Conservation (phyloP, 2,888 invertebrate species). For the Cyrtodaria siliqua region DNA sequence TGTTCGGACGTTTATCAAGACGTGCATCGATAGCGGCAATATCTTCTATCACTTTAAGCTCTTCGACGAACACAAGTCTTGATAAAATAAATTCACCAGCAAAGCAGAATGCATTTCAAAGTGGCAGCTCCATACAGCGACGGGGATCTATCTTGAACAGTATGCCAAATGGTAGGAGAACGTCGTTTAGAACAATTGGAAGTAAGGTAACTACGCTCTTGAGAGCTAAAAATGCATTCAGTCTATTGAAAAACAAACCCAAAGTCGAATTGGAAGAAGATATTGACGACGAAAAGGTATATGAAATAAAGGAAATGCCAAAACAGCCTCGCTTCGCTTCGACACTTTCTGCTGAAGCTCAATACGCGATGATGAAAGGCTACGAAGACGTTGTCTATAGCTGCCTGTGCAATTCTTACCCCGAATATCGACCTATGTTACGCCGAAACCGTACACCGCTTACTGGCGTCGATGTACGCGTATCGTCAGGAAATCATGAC, state of each 20-base stretch:
- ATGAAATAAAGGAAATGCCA: slow-evolving; percentile 74
- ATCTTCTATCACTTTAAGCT: not conserved
- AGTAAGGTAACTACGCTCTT: slow-evolving; percentile 60
- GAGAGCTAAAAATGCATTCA: slow-evolving; percentile 64
- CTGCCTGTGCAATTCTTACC: slow-evolving; percentile 66
- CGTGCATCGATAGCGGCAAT: slow-evolving; percentile 10
- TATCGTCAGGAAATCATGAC: not conserved
- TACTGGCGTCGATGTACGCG: slow-evolving; percentile 35
- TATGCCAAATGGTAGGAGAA: not conserved
- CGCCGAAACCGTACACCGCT: slow-evolving; percentile 73
- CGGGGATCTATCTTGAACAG: not conserved
- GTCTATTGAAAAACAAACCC: slow-evolving; percentile 26
- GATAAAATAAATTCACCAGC: not conserved
- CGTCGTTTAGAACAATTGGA: slow-evolving; percentile 59
- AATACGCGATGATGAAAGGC: slow-evolving; percentile 83
- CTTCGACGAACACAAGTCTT: too few relatives aligned
- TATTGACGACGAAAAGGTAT: slow-evolving; percentile 50
- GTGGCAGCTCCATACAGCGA: too few relatives aligned
- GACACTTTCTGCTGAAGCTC: slow-evolving; percentile 81
- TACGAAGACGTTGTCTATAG: slow-evolving; percentile 81
- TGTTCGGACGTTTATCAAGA: not conserved
- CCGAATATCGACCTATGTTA: slow-evolving; percentile 66
- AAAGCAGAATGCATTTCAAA: not conserved
- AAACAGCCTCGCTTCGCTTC: slow-evolving; percentile 79
- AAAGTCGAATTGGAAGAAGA: slow-evolving; percentile 25